Evolutionary conservation across 2,888 invertebrate genomes (phyloP).

Genomic region (Cheilosia grossa): DNA sequence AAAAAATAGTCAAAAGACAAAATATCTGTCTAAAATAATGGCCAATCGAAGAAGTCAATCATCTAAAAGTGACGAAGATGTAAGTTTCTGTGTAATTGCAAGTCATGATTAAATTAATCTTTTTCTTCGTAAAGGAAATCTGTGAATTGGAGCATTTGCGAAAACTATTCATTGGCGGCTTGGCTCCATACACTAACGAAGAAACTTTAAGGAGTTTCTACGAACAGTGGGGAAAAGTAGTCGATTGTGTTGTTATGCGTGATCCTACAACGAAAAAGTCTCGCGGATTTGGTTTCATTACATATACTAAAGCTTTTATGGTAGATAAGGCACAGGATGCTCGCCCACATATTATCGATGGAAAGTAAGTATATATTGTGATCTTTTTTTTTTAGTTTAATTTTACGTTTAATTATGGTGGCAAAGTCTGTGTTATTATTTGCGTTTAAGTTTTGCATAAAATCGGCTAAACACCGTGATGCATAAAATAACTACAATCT

Average conservation of each 20-base stretch:
- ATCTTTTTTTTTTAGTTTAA: too few species aligned
- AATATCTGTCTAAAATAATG: not conserved
- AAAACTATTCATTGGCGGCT: constrained; percentile 97
- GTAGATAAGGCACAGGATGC: constrained; percentile 97
- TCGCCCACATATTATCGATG: constrained; percentile 96
- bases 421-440: not conserved
- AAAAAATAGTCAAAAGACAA: not conserved
- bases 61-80: constrained; percentile 34
- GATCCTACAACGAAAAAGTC: constrained; percentile 96
- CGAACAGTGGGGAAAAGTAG: constrained; percentile 98
- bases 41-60: constrained; percentile 20
- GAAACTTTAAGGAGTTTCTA: constrained; percentile 95
- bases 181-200: constrained; percentile 96
- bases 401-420: too few species aligned
- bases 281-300: constrained; percentile 98
- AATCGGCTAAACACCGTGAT: too few species aligned
- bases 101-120: not conserved
- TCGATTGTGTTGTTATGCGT: constrained; percentile 98
- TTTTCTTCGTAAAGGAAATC: constrained; percentile 78
- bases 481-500: not conserved
- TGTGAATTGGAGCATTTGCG: constrained; percentile 88
- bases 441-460: too few species aligned
- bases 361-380: constrained; percentile 84
- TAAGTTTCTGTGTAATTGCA: constrained; percentile 12
- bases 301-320: constrained; percentile 95